phyloP scores from a whole-genome alignment of 2,888 invertebrate species.

The Clistopyga incitator region DNA sequence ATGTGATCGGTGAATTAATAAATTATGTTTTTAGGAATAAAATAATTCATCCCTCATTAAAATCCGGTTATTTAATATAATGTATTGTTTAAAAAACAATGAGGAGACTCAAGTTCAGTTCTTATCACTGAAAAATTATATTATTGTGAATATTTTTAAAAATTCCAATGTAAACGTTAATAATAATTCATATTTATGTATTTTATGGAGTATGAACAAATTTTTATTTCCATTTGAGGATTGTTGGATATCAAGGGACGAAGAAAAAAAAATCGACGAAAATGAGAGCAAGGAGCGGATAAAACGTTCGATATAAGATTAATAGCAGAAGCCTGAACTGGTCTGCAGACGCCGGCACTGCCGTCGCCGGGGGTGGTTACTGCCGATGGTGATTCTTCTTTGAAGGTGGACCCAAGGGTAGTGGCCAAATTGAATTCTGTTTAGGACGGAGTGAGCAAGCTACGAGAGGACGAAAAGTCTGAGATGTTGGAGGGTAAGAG shows the following conservation, averaged over 20 bases:
- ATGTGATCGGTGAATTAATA: too few species aligned
- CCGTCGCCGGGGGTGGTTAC: slow-evolving; percentile 72
- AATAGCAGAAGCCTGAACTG: slow-evolving; percentile 81
- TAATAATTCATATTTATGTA: slow-evolving; percentile 15
- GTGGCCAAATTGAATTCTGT: slow-evolving; percentile 84
- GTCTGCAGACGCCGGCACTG: slow-evolving; percentile 62
- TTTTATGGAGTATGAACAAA: slow-evolving; percentile 73
- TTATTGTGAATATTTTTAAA: too few species aligned
- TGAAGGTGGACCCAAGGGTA: slow-evolving; percentile 83
- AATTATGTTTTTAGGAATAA: too few species aligned
- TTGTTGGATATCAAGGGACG: slow-evolving; percentile 50
- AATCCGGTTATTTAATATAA: too few species aligned
- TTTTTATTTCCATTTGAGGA: slow-evolving; percentile 79
- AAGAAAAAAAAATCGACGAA: slow-evolving; percentile 45
- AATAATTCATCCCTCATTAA: too few species aligned
- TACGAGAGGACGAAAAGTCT: slow-evolving; percentile 56
- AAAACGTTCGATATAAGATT: slow-evolving; percentile 84
- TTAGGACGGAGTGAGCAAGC: slow-evolving; percentile 78
- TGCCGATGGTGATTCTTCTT: slow-evolving; percentile 83
- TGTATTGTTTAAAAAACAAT: too few species aligned
- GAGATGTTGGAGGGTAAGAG: slow-evolving; percentile 31
- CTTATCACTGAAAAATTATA: too few species aligned
- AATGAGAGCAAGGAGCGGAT: slow-evolving; percentile 76
- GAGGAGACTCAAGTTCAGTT: too few species aligned
- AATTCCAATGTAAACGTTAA: background rate